Base-by-base conservation (phyloP, 2,888 invertebrate species). In the Andricus curvator region DNA sequence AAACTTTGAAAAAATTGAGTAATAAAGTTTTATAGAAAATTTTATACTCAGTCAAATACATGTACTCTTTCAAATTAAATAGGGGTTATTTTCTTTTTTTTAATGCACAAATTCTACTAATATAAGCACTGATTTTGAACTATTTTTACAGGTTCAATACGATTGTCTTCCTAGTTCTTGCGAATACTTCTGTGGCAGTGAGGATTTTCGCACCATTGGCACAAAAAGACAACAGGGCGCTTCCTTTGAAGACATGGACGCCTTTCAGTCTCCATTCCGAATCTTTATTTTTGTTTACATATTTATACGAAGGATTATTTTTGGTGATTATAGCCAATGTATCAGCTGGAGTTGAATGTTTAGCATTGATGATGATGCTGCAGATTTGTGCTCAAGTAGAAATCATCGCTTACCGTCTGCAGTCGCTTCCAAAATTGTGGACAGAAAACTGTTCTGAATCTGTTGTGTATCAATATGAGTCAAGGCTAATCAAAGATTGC, bases 331-430 rank as follows among this genome's bases (percentile, higher is more conserved):
- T 82, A 20, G 84, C 78, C 8, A 78, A 67, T 1, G 70, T 85
- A 0, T 83, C 86, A 77, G 83, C 84, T 29, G 85, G 82, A 2
- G 83, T 78, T 22, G 88, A 88, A 78, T 84, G 84, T 0, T 82
- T 87, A 70, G 83, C 86, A 15, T 83, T 82, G 13, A 85, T 84
- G n/a, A 80, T 86, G 77, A 84, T 86, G 82, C 41, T 87, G n/a
- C 86, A 86, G 82, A 74, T 85, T n/a, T 84, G 83, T 33, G 84
- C 82, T 0, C 86, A 85, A 60, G 13, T 86, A 1, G 79, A 81
- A 60, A 82, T 87, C 11, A 64, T 87, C 11, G 82, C 84, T 51
- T 68, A 84, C 76, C 85, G 86, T 1, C 80, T 85, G 25, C 33
- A 78, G 44, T 81, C 82, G 4, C 15, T 82, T 8, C n/a, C 41